These are phyloP conservation scores for Pseudolycoriella hygida DNA, from an alignment of 2,888 invertebrate genomes.

Conservation along the genomic window DNA sequence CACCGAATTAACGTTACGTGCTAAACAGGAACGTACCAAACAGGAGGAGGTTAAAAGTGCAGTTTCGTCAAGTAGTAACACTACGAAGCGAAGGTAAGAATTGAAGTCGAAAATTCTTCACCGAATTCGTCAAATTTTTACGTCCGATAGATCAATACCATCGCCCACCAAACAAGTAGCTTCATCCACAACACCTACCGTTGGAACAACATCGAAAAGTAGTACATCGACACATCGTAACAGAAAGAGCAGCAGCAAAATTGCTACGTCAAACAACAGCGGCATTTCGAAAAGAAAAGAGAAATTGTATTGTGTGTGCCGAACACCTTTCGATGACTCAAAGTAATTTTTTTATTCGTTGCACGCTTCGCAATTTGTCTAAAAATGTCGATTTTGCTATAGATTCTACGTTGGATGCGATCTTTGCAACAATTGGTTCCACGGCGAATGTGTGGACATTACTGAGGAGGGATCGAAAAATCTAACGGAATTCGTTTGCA, in stretches of 20 bases:
- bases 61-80: not conserved
- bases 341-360: constrained; percentile 39
- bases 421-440: constrained; percentile 96
- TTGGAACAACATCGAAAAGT: constrained; percentile 6
- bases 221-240: not conserved
- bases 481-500: constrained; percentile 78
- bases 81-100: not conserved
- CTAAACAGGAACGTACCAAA: constrained; percentile 35
- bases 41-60: not conserved
- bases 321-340: constrained; percentile 87
- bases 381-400: not conserved
- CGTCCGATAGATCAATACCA: not conserved
- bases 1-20: constrained; percentile 50
- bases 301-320: constrained; percentile 78
- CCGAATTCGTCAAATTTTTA: too few species aligned
- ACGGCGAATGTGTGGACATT: constrained; percentile 89
- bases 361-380: not conserved
- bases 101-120: not conserved
- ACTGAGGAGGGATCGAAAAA: constrained; percentile 81
- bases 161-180: constrained; percentile 7
- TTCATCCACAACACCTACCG: constrained; percentile 12
- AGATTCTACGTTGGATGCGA: constrained; percentile 97
- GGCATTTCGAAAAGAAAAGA: constrained; percentile 40
- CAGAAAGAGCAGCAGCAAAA: not conserved
- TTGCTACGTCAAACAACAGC: constrained; percentile 8